Evolutionary conservation across 64 coral and sea anemone genomes (phyloP), one percentile per base, ranked within the genome.

Genomic region (Montipora foliosa): DNA sequence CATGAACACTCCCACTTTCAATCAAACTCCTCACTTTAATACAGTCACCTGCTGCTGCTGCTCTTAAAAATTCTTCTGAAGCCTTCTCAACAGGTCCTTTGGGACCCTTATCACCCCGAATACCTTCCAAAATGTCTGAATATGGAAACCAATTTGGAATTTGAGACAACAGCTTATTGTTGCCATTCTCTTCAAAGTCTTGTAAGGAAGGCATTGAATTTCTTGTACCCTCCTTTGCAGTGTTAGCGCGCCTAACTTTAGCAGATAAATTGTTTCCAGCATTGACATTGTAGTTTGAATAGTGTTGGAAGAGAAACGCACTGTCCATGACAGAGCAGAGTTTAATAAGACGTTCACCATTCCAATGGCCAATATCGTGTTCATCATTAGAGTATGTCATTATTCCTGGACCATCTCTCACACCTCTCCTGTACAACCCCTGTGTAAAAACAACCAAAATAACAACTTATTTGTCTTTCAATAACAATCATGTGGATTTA

Each of bases 271-370:
- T 95, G 4, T 83, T 53, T 8, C 97, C 97, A 74, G 97, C 97
- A 91, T 98, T 98, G 4, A 98, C 97, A 79, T 95, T 95, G 72
- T 98, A 98, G 29, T 98, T 92, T 79, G 94, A 94, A 61, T 91
- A 98, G 67, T 98, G 97, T n/a, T 98, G 94, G 29, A 98, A 98
- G 15, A 98, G 88, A 79, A 98, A 98, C 12, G 97, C 94, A 88
- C 88, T 98, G 79, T 98, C 97, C 97, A 98, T 98, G 49, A 98
- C 97, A 68, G 94, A 93, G 62, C 97, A 98, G 3, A 98, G 88
- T 88, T 95, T 98, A 46, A 98, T 98, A 8, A 98, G 51, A 67
- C 69, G 93, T 12, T 94, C 94, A 24, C 94, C 97, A 61, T 67
- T 53, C 97, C 97, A 98, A 8, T 95, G 75, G 59, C 97, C 97